These are phyloP conservation scores for Empidonax traillii DNA, from an alignment of 2,113 vertebrate species.

Conservation along the genomic window DNA sequence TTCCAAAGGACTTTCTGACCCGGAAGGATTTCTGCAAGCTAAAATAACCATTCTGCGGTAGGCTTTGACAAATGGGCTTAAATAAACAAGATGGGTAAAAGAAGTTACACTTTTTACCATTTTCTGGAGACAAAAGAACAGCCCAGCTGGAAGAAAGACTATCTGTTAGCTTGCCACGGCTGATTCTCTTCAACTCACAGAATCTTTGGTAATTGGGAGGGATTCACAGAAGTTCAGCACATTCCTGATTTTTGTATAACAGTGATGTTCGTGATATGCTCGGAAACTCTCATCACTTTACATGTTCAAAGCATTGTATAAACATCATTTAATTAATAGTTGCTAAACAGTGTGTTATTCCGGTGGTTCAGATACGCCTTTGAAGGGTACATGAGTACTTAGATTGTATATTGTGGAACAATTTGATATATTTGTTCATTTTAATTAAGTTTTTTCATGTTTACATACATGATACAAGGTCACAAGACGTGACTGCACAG, in stretches of 20 bases:
- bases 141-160: constrained; percentile 18
- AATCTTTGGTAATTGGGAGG: background rate
- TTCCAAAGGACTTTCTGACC: constrained; percentile 58
- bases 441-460: background rate
- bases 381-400: constrained; percentile 14
- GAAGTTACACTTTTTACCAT: constrained; percentile 14
- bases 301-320: constrained; percentile 26
- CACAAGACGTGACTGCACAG: background rate
- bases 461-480: background rate
- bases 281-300: background rate
- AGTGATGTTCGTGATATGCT: background rate
- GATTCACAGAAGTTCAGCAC: constrained; percentile 6
- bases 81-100: constrained; percentile 10
- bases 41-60: background rate
- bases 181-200: background rate
- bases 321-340: constrained; percentile 33
- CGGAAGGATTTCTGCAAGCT: constrained; percentile 58
- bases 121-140: constrained; percentile 48
- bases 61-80: constrained; percentile 34
- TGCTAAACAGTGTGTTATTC: constrained; percentile 27
- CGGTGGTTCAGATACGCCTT: background rate
- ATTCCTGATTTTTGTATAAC: constrained; percentile 4
- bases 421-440: constrained; percentile 18
- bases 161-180: constrained; percentile 21
- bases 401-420: background rate